Evolutionary conservation across 2,113 vertebrate species (phyloP).

Genomic region (Tringa solitaria): DNA sequence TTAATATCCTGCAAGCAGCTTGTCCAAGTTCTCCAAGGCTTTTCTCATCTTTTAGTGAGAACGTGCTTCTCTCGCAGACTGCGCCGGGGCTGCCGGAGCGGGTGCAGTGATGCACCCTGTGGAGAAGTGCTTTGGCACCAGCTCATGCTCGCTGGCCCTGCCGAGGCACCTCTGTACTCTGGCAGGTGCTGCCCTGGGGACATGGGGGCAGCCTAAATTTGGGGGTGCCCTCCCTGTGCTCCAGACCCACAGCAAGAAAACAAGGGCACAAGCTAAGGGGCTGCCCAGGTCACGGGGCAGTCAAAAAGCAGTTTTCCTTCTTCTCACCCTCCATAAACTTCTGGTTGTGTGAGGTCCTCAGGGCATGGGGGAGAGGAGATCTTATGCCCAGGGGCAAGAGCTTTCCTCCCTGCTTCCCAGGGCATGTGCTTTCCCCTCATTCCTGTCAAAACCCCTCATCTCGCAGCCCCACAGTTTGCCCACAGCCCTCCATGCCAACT

Average conservation of each 20-base stretch:
- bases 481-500: not conserved
- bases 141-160: accelerated
- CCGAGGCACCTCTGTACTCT: not conserved
- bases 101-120: not conserved
- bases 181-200: not conserved
- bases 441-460: not conserved
- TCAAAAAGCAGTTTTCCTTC: not conserved
- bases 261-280: not conserved
- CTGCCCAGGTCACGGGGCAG: not conserved
- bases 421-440: not conserved
- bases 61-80: not conserved
- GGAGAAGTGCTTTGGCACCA: not conserved
- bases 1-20: not conserved
- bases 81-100: not conserved
- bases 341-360: not conserved
- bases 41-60: not conserved
- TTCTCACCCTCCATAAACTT: not conserved
- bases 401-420: not conserved
- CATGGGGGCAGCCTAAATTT: not conserved
- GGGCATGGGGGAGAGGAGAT: not conserved
- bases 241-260: not conserved
- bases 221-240: not conserved
- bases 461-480: accelerated
- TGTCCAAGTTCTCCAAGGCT: not conserved
- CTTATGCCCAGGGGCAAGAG: not conserved